Evolutionary conservation across 2,888 invertebrate species (phyloP).

Genomic region (Cordilura impudica): DNA sequence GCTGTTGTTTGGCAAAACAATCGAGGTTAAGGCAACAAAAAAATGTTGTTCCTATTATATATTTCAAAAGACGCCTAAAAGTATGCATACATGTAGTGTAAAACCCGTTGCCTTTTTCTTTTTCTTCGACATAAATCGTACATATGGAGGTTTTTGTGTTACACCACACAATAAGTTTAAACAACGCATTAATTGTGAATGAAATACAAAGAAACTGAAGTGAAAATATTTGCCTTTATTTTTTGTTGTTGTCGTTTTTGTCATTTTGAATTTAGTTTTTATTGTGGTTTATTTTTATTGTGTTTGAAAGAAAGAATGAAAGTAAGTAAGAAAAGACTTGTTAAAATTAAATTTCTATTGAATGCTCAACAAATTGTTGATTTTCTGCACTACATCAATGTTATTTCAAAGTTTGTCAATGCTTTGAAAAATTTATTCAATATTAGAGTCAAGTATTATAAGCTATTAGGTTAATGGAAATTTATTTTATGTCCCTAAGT

Average conservation of each 20-base stretch:
- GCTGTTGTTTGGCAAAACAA: slow-evolving; percentile 25
- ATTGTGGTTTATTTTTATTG: no score
- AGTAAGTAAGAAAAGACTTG: no score
- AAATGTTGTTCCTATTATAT: slow-evolving; percentile 46
- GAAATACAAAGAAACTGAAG: neutral
- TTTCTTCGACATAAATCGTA: no score
- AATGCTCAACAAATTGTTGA: neutral
- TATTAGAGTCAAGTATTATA: neutral
- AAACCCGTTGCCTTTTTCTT: slow-evolving; percentile 27
- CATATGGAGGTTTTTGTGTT: slow-evolving; percentile 3
- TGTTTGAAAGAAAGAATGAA: no score
- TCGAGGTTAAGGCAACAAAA: slow-evolving; percentile 60
- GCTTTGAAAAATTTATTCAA: neutral
- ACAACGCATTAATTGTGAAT: neutral
- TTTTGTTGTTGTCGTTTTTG: neutral
- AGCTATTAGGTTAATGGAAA: neutral
- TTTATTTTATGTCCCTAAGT: neutral
- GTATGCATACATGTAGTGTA: slow-evolving; percentile 40
- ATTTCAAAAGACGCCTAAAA: slow-evolving; percentile 32
- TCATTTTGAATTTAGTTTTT: neutral
- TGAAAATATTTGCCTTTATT: neutral
- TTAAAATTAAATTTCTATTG: neutral
- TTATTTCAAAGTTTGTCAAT: neutral
- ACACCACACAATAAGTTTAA: neutral
- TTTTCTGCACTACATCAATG: neutral